These are phyloP conservation scores for Omphaloscelis lunosa DNA, from an alignment of 2,888 invertebrate genomes.

Conservation along the genomic window DNA sequence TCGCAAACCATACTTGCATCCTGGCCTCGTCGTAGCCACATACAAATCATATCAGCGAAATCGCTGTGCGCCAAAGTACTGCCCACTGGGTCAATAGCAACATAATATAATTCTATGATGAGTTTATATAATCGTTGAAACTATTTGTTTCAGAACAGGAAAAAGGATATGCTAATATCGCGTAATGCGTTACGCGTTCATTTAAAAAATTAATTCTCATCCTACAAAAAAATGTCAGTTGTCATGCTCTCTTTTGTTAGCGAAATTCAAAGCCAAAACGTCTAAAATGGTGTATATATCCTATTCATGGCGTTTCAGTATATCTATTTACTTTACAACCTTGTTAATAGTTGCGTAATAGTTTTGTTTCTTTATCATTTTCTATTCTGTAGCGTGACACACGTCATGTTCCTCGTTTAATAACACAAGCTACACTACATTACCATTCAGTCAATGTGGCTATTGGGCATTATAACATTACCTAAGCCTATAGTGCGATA, in stretches of 20 bases:
- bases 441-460: conserved; percentile 64
- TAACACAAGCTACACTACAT: conserved; percentile 58
- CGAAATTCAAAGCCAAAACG: conserved; percentile 69
- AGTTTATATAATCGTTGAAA: conserved; percentile 28
- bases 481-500: conserved; percentile 64
- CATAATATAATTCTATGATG: conserved; percentile 30
- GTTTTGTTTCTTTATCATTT: conserved; percentile 76
- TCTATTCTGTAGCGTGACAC: conserved; percentile 78
- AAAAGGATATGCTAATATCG: conserved; percentile 55
- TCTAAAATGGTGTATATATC: conserved; percentile 66
- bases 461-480: conserved; percentile 69
- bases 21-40: conserved; percentile 73
- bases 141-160: conserved; percentile 54
- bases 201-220: conserved; percentile 52
- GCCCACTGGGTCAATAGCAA: conserved; percentile 6
- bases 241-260: conserved; percentile 75
- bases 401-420: conserved; percentile 74
- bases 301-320: conserved; percentile 61
- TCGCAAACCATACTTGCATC: conserved; percentile 79
- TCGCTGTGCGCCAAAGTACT: conserved; percentile 33
- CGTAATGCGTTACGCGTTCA: conserved; percentile 36
- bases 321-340: conserved; percentile 70
- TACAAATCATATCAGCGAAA: conserved; percentile 64
- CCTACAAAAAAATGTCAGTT: conserved; percentile 67
- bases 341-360: conserved; percentile 76